Evolutionary conservation across 2,888 invertebrate genomes (phyloP), one percentile per base, ranked within the genome.

Genomic region (Anarsia innoxiella): DNA sequence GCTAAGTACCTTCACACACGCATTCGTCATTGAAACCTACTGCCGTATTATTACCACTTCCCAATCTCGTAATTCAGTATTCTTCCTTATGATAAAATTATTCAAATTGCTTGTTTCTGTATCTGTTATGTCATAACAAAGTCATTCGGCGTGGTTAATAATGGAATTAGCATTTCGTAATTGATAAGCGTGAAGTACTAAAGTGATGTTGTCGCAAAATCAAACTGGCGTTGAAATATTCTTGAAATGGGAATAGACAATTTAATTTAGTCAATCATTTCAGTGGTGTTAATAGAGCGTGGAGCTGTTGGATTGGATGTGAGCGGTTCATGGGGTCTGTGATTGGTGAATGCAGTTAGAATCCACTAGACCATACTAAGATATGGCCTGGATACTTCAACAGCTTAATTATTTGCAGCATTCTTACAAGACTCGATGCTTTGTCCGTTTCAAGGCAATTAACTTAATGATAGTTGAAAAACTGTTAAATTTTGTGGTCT

Each of bases 221-320:
- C 55, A 52, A 53, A 53, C 54, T 43, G 51, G 59, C 66, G 63
- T 66, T 66, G 53, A 60, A n/a, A n/a, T n/a, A n/a, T n/a, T n/a
- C n/a, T n/a, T n/a, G n/a, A n/a, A 69, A 70, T 66, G 47, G 54
- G 57, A 63, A 56, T 55, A 49, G 75, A 69, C 74, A 72, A 59
- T 72, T 69, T 71, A 73, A 78, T 82, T 75, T 64, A 53, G 49
- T 49, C 60, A 65, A 77, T 80, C 67, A 72, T 73, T 78, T 77
- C 65, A 73, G 59, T 59, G 48, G 45, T 66, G 61, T 58, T 78
- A 82, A 60, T 80, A 66, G 80, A 78, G 78, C 82, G 70, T 69
- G 72, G 75, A 79, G 58, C 62, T 46, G 66, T 73, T 72, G 53
- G 51, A 56, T 52, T 58, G 56, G 55, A 63, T 62, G 66, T 67